Base-by-base conservation (phyloP, 2,113 vertebrate species). In the Calcarius ornatus region DNA sequence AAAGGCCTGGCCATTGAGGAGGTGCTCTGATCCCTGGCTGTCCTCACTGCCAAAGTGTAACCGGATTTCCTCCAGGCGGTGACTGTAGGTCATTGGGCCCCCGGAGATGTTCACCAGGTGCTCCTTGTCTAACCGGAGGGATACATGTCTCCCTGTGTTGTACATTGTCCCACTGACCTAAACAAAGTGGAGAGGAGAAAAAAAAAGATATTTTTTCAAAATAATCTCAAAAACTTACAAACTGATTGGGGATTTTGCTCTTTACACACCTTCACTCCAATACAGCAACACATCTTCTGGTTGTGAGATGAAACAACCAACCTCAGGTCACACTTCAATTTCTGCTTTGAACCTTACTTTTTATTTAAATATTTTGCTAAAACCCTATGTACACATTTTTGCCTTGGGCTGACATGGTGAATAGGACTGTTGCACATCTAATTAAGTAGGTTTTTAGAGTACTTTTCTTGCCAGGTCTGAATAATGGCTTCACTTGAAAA, bases 121-220 rank as follows among this genome's bases (percentile, higher is more conserved):
- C 95, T 99, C 99, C 91, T 99, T 99, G 97, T 99, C 99, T 97
- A 99, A 84, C 59, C 99, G 98, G 76, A 99, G 99, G 42, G 99
- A 99, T 57, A 99, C 99, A 0, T 99, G 99, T 88, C 99, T 99
- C 82, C 99, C 99, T 6, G 99, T 99, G 92, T 99, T 99, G 97
- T 99, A 99, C 99, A 99, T 99, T 1, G 99, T 99, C 85, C 99
- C 99, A 53, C 99, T 99, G 92, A 99, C 99, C 99, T 99, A 92
- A 33, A 94, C 86, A 81, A 68, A 75, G 95, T 17, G 8, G 20
- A 42, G 25, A 27, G 6, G 12, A 35, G 16, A 4, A 8, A 25
- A 21, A 18, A 51, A 59, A 30, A 4, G 10, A 50, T 60, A 35
- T 33, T 71, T 45, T 59, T 63, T 42, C 30, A 68, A 53, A 64